These are phyloP conservation scores for Uropsilus gracilis DNA, from an alignment of 2,113 vertebrate species.

Conservation along the genomic window DNA sequence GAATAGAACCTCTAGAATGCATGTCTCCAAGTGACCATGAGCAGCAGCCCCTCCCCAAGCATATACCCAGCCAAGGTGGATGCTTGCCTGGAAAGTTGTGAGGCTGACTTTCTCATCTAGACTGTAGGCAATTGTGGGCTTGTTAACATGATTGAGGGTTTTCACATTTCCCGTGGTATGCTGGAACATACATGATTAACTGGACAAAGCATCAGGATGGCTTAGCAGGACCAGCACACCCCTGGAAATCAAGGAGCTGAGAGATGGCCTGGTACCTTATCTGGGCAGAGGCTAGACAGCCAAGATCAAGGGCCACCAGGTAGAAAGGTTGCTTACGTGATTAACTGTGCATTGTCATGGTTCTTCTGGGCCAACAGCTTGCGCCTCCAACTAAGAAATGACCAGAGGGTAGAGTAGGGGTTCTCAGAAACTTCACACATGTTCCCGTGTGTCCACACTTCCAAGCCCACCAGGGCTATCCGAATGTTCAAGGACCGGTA, in stretches of 20 bases:
- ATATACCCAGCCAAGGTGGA: not conserved
- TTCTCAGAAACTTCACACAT: slow-evolving; percentile 91
- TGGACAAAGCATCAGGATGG: not conserved
- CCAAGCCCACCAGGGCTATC: slow-evolving; percentile 95
- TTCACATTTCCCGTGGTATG: not conserved
- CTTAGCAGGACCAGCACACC: not conserved
- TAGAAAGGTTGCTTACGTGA: slow-evolving; percentile 90
- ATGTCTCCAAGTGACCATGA: not conserved
- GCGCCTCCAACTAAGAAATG: slow-evolving; percentile 95
- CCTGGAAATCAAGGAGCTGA: not conserved
- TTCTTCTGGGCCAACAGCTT: slow-evolving; percentile 90
- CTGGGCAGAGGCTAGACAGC: not conserved
- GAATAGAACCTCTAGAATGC: not conserved
- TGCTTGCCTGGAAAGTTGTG: not conserved
- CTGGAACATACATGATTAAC: not conserved
- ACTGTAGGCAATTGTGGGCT: too few species aligned
- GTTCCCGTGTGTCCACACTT: slow-evolving; percentile 93
- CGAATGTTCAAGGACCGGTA: slow-evolving; percentile 95
- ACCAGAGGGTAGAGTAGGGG: slow-evolving; percentile 93
- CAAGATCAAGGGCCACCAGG: not conserved
- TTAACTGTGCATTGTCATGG: slow-evolving; percentile 97
- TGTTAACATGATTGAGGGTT: too few species aligned
- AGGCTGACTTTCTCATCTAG: not conserved
- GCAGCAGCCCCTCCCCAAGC: not conserved
- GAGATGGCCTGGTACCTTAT: not conserved